These are phyloP conservation scores for Limnephilus marmoratus DNA, from an alignment of 2,888 invertebrate species.

Conservation along the genomic window DNA sequence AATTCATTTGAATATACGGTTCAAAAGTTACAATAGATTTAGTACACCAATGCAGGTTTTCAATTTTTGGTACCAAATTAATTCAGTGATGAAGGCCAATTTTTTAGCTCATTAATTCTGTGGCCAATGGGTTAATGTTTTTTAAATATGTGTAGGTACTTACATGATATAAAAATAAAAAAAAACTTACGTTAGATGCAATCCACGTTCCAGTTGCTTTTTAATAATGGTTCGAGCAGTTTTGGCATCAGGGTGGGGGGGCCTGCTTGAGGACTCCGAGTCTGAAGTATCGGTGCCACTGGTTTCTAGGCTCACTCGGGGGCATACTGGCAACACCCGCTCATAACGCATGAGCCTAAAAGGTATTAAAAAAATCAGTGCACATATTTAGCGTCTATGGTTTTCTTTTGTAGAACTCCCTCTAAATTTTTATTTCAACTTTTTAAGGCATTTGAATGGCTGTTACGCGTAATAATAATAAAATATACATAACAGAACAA, in stretches of 20 bases:
- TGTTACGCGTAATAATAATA: neutral
- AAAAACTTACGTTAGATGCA: constrained; percentile 80
- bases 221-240: constrained; percentile 78
- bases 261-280: constrained; percentile 36
- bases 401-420: neutral
- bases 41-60: no score
- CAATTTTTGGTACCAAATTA: no score
- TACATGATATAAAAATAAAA: constrained; percentile 39
- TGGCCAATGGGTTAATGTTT: no score
- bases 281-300: constrained; percentile 42
- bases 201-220: constrained; percentile 80
- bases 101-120: no score
- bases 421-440: neutral
- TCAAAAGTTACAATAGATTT: no score
- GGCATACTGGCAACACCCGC: constrained; percentile 62
- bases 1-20: no score
- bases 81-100: no score
- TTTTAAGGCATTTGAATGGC: neutral
- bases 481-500: neutral
- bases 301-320: constrained; percentile 60
- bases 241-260: constrained; percentile 50
- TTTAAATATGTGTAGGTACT: no score
- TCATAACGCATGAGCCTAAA: constrained; percentile 64
- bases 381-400: neutral
- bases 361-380: neutral